These are phyloP conservation scores for Fulmarus glacialis DNA, from an alignment of 2,113 vertebrate genomes.

Conservation along the genomic window DNA sequence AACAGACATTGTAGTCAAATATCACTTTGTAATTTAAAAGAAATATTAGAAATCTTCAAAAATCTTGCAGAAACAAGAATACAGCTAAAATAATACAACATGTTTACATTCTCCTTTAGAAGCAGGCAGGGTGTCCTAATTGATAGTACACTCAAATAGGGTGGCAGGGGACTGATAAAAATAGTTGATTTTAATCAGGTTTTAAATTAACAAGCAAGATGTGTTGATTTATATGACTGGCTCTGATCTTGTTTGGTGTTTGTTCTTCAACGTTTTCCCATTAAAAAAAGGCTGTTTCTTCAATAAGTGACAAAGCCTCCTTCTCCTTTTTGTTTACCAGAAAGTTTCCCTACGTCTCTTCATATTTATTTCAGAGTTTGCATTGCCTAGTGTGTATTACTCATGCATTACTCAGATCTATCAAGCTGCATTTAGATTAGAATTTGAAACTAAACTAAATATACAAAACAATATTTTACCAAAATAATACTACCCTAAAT, in stretches of 20 bases:
- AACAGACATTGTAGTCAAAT: not conserved
- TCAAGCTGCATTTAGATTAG: not conserved
- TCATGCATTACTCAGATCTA: not conserved
- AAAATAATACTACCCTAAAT: not conserved
- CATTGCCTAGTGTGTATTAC: not conserved
- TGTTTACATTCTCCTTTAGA: not conserved
- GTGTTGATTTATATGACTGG: not conserved
- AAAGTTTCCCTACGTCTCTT: not conserved
- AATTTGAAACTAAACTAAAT: not conserved
- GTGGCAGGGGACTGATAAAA: not conserved
- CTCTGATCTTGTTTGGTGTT: not conserved
- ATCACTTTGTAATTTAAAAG: slow-evolving; percentile 22
- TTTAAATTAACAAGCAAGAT: not conserved
- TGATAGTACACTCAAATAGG: not conserved
- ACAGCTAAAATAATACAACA: not conserved
- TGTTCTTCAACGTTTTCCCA: not conserved
- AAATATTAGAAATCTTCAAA: not conserved
- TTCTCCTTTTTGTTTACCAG: not conserved
- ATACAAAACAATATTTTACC: not conserved
- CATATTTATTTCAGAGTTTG: not conserved
- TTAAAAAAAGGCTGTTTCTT: not conserved
- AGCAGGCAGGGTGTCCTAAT: not conserved
- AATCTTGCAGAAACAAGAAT: not conserved
- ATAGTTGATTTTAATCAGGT: not conserved
- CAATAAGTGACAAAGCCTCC: not conserved